Conservation (phyloP, 2,113 vertebrate species). For the Uria lomvia region DNA sequence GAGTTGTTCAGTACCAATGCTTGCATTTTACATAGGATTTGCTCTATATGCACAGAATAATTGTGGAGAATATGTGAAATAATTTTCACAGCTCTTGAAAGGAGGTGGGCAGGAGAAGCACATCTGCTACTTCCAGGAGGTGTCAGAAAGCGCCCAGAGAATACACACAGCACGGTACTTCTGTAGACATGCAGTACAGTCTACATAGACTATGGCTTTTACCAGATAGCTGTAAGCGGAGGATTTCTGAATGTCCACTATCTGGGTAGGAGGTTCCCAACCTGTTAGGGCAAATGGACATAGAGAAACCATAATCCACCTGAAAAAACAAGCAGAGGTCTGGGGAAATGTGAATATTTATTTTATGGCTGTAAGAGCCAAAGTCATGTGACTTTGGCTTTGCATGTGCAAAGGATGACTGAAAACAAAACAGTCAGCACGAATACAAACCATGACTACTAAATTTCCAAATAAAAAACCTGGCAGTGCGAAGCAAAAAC, state of each 20-base stretch:
- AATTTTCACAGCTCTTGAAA: neutral
- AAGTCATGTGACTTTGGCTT: too few relatives aligned
- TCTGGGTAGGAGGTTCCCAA: neutral
- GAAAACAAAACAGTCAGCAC: neutral
- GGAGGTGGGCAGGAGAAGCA: neutral
- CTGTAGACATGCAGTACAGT: neutral
- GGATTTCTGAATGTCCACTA: neutral
- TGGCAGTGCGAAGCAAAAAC: neutral
- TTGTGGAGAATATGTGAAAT: neutral
- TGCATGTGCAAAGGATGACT: neutral
- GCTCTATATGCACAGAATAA: neutral
- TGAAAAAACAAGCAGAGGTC: neutral
- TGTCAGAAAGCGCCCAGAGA: neutral
- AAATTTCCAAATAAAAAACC: neutral
- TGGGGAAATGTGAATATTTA: neutral
- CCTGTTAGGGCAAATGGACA: neutral
- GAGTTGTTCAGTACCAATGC: neutral
- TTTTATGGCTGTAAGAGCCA: neutral
- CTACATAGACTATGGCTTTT: neutral
- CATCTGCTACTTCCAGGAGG: neutral
- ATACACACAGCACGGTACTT: neutral
- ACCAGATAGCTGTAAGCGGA: accelerated
- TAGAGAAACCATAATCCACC: neutral
- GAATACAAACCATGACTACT: neutral
- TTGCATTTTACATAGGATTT: neutral